Evolutionary conservation across 2,797 vertebrate genomes (phyloP).

Genomic region (Valencia hispanica): DNA sequence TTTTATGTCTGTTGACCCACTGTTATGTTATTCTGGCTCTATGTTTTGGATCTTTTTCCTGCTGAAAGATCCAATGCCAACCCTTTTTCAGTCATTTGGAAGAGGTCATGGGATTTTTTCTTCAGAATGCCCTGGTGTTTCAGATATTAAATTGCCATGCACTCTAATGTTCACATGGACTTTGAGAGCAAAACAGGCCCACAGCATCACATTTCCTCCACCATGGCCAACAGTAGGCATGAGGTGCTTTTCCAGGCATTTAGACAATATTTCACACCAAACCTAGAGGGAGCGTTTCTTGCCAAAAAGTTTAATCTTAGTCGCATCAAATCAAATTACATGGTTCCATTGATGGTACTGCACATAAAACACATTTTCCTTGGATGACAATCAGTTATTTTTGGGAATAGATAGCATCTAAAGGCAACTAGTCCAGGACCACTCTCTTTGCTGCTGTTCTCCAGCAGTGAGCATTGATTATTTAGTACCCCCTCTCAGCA

Average conservation of each 20-base stretch:
- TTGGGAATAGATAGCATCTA: too few relatives aligned
- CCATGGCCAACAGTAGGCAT: neutral
- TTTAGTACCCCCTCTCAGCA: too few relatives aligned
- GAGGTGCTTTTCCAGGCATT: neutral
- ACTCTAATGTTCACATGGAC: neutral
- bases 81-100: neutral
- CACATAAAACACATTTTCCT: too few relatives aligned
- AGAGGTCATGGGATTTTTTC: too few relatives aligned
- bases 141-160: neutral
- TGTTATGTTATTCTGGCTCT: too few relatives aligned
- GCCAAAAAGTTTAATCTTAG: neutral
- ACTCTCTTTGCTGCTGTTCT: too few relatives aligned
- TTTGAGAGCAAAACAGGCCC: neutral
- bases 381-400: too few relatives aligned
- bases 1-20: neutral
- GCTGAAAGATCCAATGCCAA: neutral
- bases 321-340: neutral
- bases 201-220: neutral
- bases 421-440: too few relatives aligned
- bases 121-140: neutral
- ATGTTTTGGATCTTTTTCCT: neutral
- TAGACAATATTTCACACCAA: neutral
- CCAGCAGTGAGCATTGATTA: too few relatives aligned
- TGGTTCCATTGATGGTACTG: neutral
- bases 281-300: neutral